Conservation (phyloP, 2,888 invertebrate species). For the Augiades crinisus region DNA sequence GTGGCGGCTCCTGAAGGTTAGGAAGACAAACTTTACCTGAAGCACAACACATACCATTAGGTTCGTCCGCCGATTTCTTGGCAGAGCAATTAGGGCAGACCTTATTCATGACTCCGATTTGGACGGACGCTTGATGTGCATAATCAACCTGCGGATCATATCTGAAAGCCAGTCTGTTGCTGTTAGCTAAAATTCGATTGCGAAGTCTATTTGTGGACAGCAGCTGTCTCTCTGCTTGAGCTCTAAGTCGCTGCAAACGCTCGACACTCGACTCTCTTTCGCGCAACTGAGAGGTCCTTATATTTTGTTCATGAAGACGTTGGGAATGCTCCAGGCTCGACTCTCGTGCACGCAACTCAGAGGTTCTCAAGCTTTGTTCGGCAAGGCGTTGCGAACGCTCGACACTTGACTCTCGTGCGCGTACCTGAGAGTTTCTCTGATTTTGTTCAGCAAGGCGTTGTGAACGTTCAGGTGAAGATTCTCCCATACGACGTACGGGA, state of each 20-base stretch:
- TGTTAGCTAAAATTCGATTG: constrained; percentile 33
- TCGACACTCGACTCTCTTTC: too few species aligned
- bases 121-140: constrained; percentile 30
- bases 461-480: constrained; percentile 11
- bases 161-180: constrained; percentile 32
- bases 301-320: too few species aligned
- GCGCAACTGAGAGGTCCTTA: too few species aligned
- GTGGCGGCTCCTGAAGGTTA: too few species aligned
- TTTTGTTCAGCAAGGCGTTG: constrained; percentile 21
- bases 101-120: constrained; percentile 37
- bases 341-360: not conserved
- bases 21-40: too few species aligned
- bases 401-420: constrained; percentile 19
- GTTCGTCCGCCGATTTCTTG: too few species aligned
- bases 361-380: constrained; percentile 13
- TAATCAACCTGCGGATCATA: constrained; percentile 36
- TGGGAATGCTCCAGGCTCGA: constrained; percentile 9
- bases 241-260: too few species aligned
- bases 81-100: constrained; percentile 34
- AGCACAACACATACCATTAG: too few species aligned
- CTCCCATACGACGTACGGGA: constrained; percentile 1
- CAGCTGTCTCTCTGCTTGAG: constrained; percentile 31
- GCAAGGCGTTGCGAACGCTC: constrained; percentile 21
- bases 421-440: constrained; percentile 8
- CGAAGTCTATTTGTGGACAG: constrained; percentile 28